phyloP scores from a whole-genome alignment of 1,140 invertebrate species.

The Pachyrhynchus sulphureomaculatus region DNA sequence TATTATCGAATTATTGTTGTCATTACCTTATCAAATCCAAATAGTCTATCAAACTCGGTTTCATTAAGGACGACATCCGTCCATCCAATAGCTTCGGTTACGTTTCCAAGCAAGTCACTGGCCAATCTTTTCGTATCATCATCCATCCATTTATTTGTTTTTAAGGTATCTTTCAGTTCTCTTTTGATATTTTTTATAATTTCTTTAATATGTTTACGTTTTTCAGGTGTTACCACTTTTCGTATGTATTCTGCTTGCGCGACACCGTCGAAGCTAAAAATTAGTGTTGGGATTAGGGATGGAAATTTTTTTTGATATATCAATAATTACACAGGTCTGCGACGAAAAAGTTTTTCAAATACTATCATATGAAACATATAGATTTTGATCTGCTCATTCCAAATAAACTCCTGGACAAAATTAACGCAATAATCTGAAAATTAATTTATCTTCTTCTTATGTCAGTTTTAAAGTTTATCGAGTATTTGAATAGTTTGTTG shows the following conservation, averaged over 20 bases:
- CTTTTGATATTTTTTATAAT: conserved; percentile 32
- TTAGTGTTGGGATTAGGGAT: no score
- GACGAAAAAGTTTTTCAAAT: no score
- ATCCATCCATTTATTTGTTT: conserved; percentile 35
- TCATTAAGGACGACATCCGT: conserved; percentile 15
- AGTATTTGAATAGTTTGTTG: no score
- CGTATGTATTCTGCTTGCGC: conserved; percentile 34
- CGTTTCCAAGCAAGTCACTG: conserved; percentile 14
- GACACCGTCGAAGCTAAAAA: conserved; percentile 30
- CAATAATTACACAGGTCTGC: no score
- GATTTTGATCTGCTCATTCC: no score
- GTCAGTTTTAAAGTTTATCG: no score
- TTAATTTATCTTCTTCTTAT: no score
- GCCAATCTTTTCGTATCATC: conserved; percentile 12
- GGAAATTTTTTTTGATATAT: no score
- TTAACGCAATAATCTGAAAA: no score
- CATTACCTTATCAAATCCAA: conserved; percentile 19
- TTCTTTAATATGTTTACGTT: conserved; percentile 24
- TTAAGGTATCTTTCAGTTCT: conserved; percentile 22
- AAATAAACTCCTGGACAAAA: no score
- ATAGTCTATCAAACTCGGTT: conserved; percentile 17
- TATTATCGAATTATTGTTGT: no score
- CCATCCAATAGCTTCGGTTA: conserved; percentile 29
- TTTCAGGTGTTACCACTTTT: conserved; percentile 20
- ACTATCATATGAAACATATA: no score